Base-by-base conservation (phyloP, 2,797 vertebrate genomes). In the Eupleurogrammus muticus region DNA sequence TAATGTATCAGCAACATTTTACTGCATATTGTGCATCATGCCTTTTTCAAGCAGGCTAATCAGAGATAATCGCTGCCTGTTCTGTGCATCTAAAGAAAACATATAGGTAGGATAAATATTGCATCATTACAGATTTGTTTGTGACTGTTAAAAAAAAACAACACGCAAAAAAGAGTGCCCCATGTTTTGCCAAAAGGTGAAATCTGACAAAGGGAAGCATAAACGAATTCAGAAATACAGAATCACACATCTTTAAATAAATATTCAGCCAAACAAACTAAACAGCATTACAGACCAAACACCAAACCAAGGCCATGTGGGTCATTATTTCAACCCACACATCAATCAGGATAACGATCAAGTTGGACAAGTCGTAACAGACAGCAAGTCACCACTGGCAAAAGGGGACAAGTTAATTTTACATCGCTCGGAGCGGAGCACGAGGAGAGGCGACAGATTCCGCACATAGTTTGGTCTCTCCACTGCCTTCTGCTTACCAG, bases 361-460 rank as follows among this genome's bases (percentile, higher is more conserved):
- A 58, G 74, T 58, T 60, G 64, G 75, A 89, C 77, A 66, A 52
- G 76, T 66, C 70, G 68, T 28, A 74, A 84, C 71, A 80, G 57
- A 80, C 68, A 64, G 24, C 49, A 21, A 34, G 75, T 70, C 76
- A 61, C 65, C 0, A 11, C 55, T 64, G 58, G 78, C 24, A 9
- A 75, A 75, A 55, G 66, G 52, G 38, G 60, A 73, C 38, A 7
- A 80, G 85, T 85, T 90, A 82, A 81, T 86, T 88, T 87, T 86
- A 83, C 74, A 81, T 86, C 83, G 66, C 74, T 77, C 73, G 66
- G 49, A 61, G 66, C 71, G 55, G 46, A 70, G 70, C 76, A 61
- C 2, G 14, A 49, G 55, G 55, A 81, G 79, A 57, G 82, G 80
- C 72, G 84, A 91, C 81, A 90, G 82, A 92, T 92, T 90, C 89